These are phyloP conservation scores for Prunella fulvescens DNA, from an alignment of 2,113 vertebrate genomes.

Conservation along the genomic window DNA sequence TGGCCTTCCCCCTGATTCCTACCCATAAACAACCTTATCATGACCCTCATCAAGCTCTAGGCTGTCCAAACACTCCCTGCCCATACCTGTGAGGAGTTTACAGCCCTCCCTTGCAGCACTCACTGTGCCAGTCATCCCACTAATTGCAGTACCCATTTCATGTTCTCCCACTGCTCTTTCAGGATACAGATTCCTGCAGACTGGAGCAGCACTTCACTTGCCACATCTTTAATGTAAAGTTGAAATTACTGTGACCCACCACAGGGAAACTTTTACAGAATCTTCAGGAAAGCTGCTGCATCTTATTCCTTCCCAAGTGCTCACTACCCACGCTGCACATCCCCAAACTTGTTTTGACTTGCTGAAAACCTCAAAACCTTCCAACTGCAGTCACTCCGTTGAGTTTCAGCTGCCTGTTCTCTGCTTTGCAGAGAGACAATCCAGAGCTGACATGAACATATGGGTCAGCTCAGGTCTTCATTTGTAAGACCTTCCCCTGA, in stretches of 20 bases:
- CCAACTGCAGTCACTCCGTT: neutral
- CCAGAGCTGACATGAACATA: fast-evolving
- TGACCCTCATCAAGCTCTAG: neutral
- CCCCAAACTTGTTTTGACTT: neutral
- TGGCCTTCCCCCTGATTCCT: neutral
- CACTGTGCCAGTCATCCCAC: neutral
- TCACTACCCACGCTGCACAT: neutral
- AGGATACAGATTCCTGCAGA: neutral
- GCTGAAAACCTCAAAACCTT: neutral
- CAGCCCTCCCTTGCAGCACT: neutral
- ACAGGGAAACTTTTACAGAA: neutral
- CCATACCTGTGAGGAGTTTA: neutral
- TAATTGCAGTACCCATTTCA: neutral
- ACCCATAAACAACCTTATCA: neutral
- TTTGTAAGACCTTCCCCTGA: neutral
- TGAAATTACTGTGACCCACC: neutral
- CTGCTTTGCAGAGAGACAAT: neutral
- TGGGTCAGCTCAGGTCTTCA: neutral
- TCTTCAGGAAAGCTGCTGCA: neutral
- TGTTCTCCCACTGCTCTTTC: neutral
- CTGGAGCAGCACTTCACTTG: neutral
- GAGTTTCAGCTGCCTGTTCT: neutral
- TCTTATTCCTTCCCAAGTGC: neutral
- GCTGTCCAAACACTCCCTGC: neutral
- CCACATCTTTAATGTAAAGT: neutral